phyloP scores from a whole-genome alignment of 2,888 invertebrate genomes.

The Dyspetes luteomarginatus region DNA sequence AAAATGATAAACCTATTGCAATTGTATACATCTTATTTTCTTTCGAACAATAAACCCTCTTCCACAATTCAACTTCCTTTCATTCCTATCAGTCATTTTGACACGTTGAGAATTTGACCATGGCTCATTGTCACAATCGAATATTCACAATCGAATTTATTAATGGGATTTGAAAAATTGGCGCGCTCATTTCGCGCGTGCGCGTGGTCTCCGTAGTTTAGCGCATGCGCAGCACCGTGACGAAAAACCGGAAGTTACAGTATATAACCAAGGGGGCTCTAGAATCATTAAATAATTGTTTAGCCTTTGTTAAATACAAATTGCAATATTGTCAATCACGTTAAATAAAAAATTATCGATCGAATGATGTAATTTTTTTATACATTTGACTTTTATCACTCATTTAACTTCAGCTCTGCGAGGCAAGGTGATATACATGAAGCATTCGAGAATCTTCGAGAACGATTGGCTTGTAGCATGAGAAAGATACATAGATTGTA shows the following conservation, averaged over 20 bases:
- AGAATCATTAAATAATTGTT: neutral
- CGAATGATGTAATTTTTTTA: neutral
- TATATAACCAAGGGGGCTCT: neutral
- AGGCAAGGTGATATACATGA: neutral
- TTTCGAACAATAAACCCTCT: slow-evolving; percentile 1
- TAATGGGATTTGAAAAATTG: slow-evolving; percentile 1
- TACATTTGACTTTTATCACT: neutral
- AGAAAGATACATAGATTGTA: slow-evolving; percentile 11
- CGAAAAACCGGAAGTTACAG: slow-evolving; percentile 36
- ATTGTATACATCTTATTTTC: slow-evolving; percentile 70
- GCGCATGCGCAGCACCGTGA: neutral
- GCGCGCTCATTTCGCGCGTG: slow-evolving; percentile 46
- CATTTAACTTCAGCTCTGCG: neutral
- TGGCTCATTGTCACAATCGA: neutral
- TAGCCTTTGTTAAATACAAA: slow-evolving; percentile 8
- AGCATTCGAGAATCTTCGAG: slow-evolving; percentile 18
- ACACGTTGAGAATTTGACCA: neutral
- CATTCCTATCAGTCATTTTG: neutral
- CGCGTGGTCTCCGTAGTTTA: slow-evolving; percentile 8
- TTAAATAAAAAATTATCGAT: neutral
- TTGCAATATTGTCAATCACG: neutral
- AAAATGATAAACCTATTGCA: slow-evolving; percentile 81
- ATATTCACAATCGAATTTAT: neutral
- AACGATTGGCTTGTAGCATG: slow-evolving; percentile 9
- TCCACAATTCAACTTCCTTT: neutral